phyloP scores from a whole-genome alignment of 2,113 vertebrate species.

The Cyprinus carpio region DNA sequence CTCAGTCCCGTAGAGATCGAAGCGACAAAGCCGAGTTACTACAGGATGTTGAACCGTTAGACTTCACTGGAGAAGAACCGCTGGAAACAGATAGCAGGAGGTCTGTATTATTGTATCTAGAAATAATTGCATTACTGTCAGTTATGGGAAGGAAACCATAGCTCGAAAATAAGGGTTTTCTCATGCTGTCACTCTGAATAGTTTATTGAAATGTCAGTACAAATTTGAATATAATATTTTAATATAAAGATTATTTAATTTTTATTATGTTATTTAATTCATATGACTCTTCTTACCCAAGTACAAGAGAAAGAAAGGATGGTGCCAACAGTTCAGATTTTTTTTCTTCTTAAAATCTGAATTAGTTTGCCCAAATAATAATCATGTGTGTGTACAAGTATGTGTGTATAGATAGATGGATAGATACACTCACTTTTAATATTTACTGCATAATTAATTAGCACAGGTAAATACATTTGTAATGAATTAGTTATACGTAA shows the following conservation, averaged over 20 bases:
- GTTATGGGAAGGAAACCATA: background rate
- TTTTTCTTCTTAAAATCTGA: too few species aligned
- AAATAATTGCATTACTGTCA: background rate
- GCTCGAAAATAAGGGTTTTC: background rate
- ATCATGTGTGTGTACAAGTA: too few species aligned
- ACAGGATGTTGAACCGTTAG: constrained; percentile 81
- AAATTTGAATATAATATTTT: too few species aligned
- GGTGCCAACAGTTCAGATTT: too few species aligned
- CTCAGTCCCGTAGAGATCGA: constrained; percentile 76
- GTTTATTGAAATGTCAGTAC: too few species aligned
- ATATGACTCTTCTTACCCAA: background rate
- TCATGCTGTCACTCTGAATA: background rate
- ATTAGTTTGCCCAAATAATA: background rate
- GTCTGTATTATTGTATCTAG: constrained; percentile 63
- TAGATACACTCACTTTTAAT: background rate
- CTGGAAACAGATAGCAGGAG: constrained; percentile 77
- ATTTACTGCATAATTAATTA: background rate
- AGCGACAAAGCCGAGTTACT: constrained; percentile 84
- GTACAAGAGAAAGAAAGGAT: background rate
- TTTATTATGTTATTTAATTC: background rate
- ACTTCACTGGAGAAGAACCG: constrained; percentile 83
- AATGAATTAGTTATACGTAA: background rate
- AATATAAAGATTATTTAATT: too few species aligned
- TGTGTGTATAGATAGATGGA: too few species aligned
- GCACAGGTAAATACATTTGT: background rate